Evolutionary conservation across 2,113 vertebrate species (phyloP).

Genomic region (Nothobranchius furzeri): DNA sequence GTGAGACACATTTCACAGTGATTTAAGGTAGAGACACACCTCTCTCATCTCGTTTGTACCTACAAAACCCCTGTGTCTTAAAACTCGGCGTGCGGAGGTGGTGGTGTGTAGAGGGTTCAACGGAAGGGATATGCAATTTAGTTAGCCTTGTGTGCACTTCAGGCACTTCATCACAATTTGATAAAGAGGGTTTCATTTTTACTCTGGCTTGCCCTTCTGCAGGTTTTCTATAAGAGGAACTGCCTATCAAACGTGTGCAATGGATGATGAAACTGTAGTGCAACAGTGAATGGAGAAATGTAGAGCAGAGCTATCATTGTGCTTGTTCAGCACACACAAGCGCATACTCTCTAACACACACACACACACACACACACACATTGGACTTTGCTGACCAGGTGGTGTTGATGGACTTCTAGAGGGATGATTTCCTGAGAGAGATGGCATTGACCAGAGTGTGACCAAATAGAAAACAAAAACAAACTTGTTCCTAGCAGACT

Average conservation of each 20-base stretch:
- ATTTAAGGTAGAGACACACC: slow-evolving; percentile 62
- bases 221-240: slow-evolving; percentile 73
- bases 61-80: slow-evolving; percentile 62
- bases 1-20: slow-evolving; percentile 63
- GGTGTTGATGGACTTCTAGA: slow-evolving; percentile 60
- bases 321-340: slow-evolving; percentile 68
- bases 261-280: slow-evolving; percentile 78
- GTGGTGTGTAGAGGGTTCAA: slow-evolving; percentile 51
- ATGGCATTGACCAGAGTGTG: slow-evolving; percentile 28
- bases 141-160: slow-evolving; percentile 71
- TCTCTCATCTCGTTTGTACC: slow-evolving; percentile 60
- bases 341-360: background rate
- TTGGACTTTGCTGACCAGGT: slow-evolving; percentile 64
- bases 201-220: slow-evolving; percentile 53
- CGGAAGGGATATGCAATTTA: slow-evolving; percentile 65
- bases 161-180: slow-evolving; percentile 67
- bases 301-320: slow-evolving; percentile 41
- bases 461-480: slow-evolving; percentile 23
- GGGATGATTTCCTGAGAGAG: slow-evolving; percentile 41
- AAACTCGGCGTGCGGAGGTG: slow-evolving; percentile 36
- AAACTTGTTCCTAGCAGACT: slow-evolving; percentile 36
- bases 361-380: slow-evolving; percentile 46
- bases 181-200: slow-evolving; percentile 69
- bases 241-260: slow-evolving; percentile 74
- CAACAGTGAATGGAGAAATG: slow-evolving; percentile 62